Percentiles rank a stretch among this genome's conserved stretches.
Conservation (phyloP, 2,797 vertebrate species). For the Spondyliosoma cantharus region DNA sequence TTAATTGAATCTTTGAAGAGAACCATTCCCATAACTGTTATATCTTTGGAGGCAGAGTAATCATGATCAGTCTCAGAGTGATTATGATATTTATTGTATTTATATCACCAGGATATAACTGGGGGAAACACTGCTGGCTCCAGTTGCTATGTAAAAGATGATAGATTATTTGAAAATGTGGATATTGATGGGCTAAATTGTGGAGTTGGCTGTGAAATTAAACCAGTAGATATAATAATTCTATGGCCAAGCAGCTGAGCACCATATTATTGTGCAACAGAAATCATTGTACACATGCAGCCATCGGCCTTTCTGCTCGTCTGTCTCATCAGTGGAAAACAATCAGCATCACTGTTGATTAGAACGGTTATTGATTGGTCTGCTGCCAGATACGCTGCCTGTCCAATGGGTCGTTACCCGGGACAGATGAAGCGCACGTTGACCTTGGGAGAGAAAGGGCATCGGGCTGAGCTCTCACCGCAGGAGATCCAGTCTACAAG, state of each 20-base stretch:
- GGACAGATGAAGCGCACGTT: slow-evolving; percentile 65
- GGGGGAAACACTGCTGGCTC: slow-evolving; percentile 18
- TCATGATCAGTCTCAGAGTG: slow-evolving; percentile 44
- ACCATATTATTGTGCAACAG: slow-evolving; percentile 18
- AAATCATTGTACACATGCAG: slow-evolving; percentile 54
- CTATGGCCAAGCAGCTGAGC: neutral
- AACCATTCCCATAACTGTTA: slow-evolving; percentile 73
- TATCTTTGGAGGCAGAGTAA: slow-evolving; percentile 53
- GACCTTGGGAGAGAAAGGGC: slow-evolving; percentile 81
- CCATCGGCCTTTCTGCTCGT: slow-evolving; percentile 50
- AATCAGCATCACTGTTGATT: slow-evolving; percentile 83
- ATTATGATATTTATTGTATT: slow-evolving; percentile 67
- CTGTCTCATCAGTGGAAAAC: slow-evolving; percentile 78
- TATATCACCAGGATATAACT: slow-evolving; percentile 44
- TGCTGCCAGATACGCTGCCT: slow-evolving; percentile 77
- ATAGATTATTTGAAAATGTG: slow-evolving; percentile 53
- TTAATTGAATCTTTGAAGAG: slow-evolving; percentile 79
- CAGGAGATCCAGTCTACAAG: slow-evolving; percentile 34
- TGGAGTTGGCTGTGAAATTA: slow-evolving; percentile 60
- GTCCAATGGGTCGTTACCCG: slow-evolving; percentile 75
- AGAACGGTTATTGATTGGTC: slow-evolving; percentile 82
- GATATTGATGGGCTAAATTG: slow-evolving; percentile 46
- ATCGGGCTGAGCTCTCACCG: slow-evolving; percentile 44
- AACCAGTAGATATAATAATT: slow-evolving; percentile 30
- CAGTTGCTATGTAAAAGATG: slow-evolving; percentile 37